phyloP scores from a whole-genome alignment of 2,113 vertebrate species.

The Spea multiplicata region DNA sequence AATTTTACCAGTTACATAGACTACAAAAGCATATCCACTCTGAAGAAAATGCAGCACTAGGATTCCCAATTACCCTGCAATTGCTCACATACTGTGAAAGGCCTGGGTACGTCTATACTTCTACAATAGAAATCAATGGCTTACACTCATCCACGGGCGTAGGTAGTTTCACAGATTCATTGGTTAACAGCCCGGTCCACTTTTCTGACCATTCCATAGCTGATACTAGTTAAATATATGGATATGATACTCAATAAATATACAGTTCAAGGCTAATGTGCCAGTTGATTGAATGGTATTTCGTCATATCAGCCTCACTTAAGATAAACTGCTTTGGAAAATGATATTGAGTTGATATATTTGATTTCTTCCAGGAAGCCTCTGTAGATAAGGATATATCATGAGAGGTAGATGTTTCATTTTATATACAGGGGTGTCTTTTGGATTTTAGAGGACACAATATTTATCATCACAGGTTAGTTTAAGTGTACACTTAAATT shows the following conservation, averaged over 20 bases:
- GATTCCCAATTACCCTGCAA: background rate
- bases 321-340: too few species aligned
- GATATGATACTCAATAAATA: background rate
- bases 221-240: background rate
- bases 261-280: background rate
- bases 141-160: background rate
- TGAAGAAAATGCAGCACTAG: background rate
- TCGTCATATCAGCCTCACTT: background rate
- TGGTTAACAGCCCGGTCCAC: background rate
- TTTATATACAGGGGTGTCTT: too few species aligned
- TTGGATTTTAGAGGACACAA: too few species aligned
- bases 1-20: background rate
- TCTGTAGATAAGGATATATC: too few species aligned
- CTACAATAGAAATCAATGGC: background rate
- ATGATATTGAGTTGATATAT: too few species aligned
- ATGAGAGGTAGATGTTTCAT: too few species aligned
- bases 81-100: background rate
- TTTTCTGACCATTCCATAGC: background rate
- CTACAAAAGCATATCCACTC: background rate
- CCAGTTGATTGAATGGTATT: background rate
- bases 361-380: too few species aligned
- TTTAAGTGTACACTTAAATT: too few species aligned
- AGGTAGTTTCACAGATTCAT: background rate
- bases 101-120: background rate
- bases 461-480: too few species aligned